Conservation (phyloP, 1,140 invertebrate species). For the Marisa cornuarietis region DNA sequence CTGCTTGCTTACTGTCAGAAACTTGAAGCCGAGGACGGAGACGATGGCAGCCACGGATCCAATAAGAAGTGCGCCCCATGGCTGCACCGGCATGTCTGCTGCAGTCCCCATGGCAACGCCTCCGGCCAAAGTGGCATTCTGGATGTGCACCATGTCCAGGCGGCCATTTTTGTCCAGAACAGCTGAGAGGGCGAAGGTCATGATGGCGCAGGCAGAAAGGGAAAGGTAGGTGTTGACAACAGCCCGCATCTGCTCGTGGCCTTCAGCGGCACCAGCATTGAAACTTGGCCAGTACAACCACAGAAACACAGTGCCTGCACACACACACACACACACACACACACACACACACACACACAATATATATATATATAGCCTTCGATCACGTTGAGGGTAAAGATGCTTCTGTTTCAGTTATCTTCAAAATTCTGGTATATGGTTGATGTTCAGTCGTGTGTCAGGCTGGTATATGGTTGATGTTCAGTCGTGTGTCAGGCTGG, state of each 20-base stretch:
- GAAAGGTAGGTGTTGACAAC: constrained; percentile 93
- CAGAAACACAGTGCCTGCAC: constrained; percentile 85
- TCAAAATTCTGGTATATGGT: not conserved
- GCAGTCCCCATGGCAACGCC: constrained; percentile 73
- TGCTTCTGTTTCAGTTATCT: not conserved
- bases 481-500: not conserved
- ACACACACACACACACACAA: not conserved
- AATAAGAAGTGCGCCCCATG: constrained; percentile 84
- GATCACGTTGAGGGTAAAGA: not conserved
- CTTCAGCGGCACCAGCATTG: constrained; percentile 77
- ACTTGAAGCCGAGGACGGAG: constrained; percentile 86
- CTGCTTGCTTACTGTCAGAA: constrained; percentile 75
- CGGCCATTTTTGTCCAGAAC: constrained; percentile 80
- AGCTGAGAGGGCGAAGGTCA: constrained; percentile 84
- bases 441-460: not conserved
- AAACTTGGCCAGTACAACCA: constrained; percentile 98
- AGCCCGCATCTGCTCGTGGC: constrained; percentile 67
- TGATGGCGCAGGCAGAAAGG: constrained; percentile 82
- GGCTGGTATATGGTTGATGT: too few relatives aligned
- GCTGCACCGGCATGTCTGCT: constrained; percentile 82
- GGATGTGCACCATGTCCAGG: constrained; percentile 67
- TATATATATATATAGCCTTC: not conserved
- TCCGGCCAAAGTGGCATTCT: constrained; percentile 69
- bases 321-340: not conserved
- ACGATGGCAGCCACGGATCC: constrained; percentile 82